Percentiles rank a stretch among this genome's conserved stretches.
Conservation (phyloP, 2,797 vertebrate species). For the Smutsia gigantea region DNA sequence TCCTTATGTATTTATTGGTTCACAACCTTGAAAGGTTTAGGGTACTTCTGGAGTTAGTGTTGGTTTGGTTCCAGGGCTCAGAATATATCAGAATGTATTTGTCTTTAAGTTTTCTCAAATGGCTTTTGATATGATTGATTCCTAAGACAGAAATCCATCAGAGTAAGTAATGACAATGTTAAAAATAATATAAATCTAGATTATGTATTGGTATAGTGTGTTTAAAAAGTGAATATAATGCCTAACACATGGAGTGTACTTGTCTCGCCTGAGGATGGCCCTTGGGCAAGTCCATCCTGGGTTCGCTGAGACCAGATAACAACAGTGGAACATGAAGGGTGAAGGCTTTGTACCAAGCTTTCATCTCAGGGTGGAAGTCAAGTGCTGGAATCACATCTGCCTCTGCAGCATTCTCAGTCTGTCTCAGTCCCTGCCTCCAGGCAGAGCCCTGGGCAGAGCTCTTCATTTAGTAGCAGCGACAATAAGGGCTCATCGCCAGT, state of each 20-base stretch:
- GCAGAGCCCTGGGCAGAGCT: too few relatives aligned
- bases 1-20: neutral
- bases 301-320: too few relatives aligned
- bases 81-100: neutral
- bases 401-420: too few relatives aligned
- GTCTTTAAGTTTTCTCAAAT: neutral
- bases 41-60: neutral
- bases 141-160: neutral
- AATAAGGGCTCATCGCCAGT: too few relatives aligned
- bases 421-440: too few relatives aligned
- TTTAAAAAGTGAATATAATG: neutral
- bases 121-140: constrained; percentile 3
- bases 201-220: neutral
- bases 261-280: too few relatives aligned
- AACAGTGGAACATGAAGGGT: too few relatives aligned
- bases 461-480: too few relatives aligned
- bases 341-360: too few relatives aligned
- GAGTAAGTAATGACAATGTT: neutral
- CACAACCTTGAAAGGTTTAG: neutral
- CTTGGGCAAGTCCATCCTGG: too few relatives aligned
- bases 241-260: neutral
- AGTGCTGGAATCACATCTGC: too few relatives aligned
- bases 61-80: neutral
- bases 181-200: neutral
- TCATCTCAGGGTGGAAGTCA: too few relatives aligned